Evolutionary conservation across 2,888 invertebrate species (phyloP), one percentile per base, ranked within the genome.

Genomic region (Plebejus anna): DNA sequence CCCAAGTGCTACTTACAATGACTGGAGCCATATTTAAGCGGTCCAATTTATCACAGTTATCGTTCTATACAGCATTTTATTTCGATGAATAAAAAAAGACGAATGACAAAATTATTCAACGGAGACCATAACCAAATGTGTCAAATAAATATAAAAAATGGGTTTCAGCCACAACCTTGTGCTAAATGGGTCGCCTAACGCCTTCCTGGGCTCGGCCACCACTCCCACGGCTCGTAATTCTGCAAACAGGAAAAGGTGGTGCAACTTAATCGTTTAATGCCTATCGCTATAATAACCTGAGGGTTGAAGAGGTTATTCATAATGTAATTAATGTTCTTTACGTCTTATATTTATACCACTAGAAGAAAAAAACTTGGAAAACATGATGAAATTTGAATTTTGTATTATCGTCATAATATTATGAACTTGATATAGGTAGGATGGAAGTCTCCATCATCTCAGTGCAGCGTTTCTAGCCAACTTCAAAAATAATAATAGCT

Each of bases 71-170:
- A 4, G 55, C 13, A 55, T 16, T 55, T 55, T 55, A 55, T 55
- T 47, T 47, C 47, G 55, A 16, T 55, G 16, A 16, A 55, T 55
- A 55, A 55, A 55, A 16, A 55, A 13, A 55, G 9, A 9, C 9
- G 47, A 47, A 47, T 47, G 47, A 47, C 9, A 3, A 47, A 9
- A 47, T 47, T 47, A 47, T 47, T 47, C 47, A 47, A 47, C 47
- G 47, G 47, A 0, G 3, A 7, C 28, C 7, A 28, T 22, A 70
- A 42, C 22, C 4, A 47, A 47, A 72, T 28, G 72, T n/a, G 47
- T 47, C 22, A 72, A 13, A 72, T 47, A 71, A 71, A 72, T 72
- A 28, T 76, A 75, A 71, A 78, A 76, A 75, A 75, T 55, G 11
- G 70, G 16, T 75, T 75, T 28, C 13, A 42, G 36, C 36, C 5